A percentile compares a stretch with the other conserved stretches of the same genome.
These are phyloP conservation scores for Scaptomyza cyrtandrae DNA, from an alignment of 2,888 invertebrate genomes.

Conservation along the genomic window DNA sequence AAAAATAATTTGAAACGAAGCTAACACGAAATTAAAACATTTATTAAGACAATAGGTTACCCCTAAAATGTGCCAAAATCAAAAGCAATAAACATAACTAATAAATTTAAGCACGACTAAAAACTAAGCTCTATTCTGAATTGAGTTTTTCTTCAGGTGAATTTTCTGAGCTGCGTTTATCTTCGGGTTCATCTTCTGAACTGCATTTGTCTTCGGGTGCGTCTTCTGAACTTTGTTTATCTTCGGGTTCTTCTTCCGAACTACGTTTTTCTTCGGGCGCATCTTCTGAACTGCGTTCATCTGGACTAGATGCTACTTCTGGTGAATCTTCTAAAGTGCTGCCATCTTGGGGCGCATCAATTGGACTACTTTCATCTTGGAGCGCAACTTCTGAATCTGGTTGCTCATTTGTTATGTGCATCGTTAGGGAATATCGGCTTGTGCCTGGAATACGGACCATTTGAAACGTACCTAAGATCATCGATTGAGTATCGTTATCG, in stretches of 20 bases:
- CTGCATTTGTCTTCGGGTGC: too few relatives aligned
- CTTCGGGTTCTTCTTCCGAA: too few relatives aligned
- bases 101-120: not conserved
- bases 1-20: not conserved
- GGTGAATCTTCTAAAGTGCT: not conserved
- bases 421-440: too few relatives aligned
- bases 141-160: not conserved
- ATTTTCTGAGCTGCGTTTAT: too few relatives aligned
- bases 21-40: not conserved
- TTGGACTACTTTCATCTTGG: not conserved
- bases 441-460: too few relatives aligned
- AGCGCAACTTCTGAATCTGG: not conserved
- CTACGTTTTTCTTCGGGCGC: too few relatives aligned
- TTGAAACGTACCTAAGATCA: too few relatives aligned
- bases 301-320: not conserved
- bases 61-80: not conserved
- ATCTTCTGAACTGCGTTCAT: not conserved
- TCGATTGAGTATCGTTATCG: too few relatives aligned
- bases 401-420: not conserved
- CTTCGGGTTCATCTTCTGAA: too few relatives aligned
- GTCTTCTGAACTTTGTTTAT: not conserved
- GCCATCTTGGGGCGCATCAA: not conserved
- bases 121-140: not conserved
- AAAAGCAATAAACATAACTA: not conserved
- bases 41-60: not conserved